These are phyloP conservation scores for Phodopus roborovskii DNA, from an alignment of 2,113 vertebrate species.

Conservation along the genomic window DNA sequence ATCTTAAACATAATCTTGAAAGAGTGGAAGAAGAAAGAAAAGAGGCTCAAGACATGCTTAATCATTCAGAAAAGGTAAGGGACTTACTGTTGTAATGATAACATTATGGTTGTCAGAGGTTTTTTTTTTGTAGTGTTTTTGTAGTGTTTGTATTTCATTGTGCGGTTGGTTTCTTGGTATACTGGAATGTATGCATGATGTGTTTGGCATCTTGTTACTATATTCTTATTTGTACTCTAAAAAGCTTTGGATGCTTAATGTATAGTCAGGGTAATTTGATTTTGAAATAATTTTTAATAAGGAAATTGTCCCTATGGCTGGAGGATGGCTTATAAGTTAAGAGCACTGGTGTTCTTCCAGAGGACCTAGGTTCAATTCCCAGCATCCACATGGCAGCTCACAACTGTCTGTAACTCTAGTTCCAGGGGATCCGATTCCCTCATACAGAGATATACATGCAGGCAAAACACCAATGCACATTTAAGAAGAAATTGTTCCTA, in stretches of 20 bases:
- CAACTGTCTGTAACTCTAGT: neutral
- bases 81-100: neutral
- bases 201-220: neutral
- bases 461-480: neutral
- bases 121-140: no score
- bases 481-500: neutral
- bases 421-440: neutral
- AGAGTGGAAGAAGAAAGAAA: constrained; percentile 95
- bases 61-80: constrained; percentile 96
- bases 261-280: constrained; percentile 41
- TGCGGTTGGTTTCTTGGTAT: neutral
- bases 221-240: constrained; percentile 21
- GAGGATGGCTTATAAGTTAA: neutral
- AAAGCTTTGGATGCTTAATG: constrained; percentile 6
- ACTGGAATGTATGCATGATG: neutral
- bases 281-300: constrained; percentile 32
- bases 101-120: constrained; percentile 14
- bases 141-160: constrained; percentile 52
- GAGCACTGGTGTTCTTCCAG: neutral
- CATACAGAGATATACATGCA: neutral
- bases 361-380: neutral
- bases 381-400: neutral
- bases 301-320: neutral
- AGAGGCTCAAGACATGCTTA: constrained; percentile 95
- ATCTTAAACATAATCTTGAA: constrained; percentile 92